Evolutionary conservation across 1,140 invertebrate genomes (phyloP).

Genomic region (Neelides sp.): DNA sequence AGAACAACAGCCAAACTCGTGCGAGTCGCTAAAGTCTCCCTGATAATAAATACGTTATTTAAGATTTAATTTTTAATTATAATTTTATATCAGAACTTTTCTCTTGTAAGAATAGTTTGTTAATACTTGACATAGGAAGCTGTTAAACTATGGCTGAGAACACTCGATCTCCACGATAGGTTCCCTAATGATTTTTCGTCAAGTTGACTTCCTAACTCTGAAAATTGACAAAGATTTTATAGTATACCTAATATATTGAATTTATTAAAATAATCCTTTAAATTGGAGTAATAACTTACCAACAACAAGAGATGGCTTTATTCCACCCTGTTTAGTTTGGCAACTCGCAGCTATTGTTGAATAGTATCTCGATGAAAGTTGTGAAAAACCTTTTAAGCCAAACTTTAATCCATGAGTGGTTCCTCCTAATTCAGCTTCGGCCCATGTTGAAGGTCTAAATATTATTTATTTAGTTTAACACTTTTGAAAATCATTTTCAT

Average conservation of each 20-base stretch:
- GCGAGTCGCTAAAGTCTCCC: constrained; percentile 19
- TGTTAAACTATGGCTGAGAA: constrained; percentile 31
- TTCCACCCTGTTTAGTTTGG: constrained; percentile 26
- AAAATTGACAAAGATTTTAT: constrained; percentile 26
- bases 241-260: background rate
- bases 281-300: constrained; percentile 42
- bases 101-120: no score
- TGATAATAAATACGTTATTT: constrained; percentile 14
- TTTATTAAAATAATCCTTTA: background rate
- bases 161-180: constrained; percentile 63
- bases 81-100: background rate
- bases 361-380: constrained; percentile 18
- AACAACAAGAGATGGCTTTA: constrained; percentile 54
- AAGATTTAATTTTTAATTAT: constrained; percentile 7
- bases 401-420: constrained; percentile 24
- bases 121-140: constrained; percentile 16
- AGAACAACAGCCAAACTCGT: constrained; percentile 43
- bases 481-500: no score
- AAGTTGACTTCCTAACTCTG: constrained; percentile 68
- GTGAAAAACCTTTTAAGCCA: constrained; percentile 24
- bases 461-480: no score
- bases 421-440: constrained; percentile 26
- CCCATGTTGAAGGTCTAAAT: constrained; percentile 24
- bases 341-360: constrained; percentile 9
- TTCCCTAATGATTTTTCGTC: constrained; percentile 75